Evolutionary conservation across 2,888 invertebrate species (phyloP), one percentile per base, ranked within the genome.

Genomic region (Parascotia fuliginaria): DNA sequence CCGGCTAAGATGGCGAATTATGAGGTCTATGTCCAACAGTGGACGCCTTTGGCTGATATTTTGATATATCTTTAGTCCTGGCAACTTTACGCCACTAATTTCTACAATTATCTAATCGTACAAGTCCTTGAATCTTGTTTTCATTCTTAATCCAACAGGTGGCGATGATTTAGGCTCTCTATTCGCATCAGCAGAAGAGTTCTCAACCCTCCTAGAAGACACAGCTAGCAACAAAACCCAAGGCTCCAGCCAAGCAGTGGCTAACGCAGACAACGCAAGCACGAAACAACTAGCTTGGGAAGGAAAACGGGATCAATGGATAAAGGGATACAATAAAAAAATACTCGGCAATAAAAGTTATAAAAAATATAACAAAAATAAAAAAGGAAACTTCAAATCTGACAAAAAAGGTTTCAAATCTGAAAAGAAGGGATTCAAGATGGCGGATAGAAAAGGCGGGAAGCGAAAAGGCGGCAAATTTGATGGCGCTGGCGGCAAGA

Each of bases 141-240:
- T 12, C 22, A 31, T 19, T 44, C 45, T 40, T 41, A 31, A 5
- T 19, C 52, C 37, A 11, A 33, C 77, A 91, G 91, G 91, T 11
- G 77, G 79, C 63, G 89, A 90, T 28, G 94, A 94, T 64, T 88
- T 94, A 34, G 92, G 93, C 32, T 94, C 94, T 0, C 75, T 96
- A 27, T 97, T 97, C 86, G 96, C 97, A 1, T 96, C 97, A 0
- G 97, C 97, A 0, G 97, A 97, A 81, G 95, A 98, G 85, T 98
- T 98, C 89, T 95, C 98, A 0, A 95, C 96, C 34, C 92, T 98
- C 65, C 87, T 98, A 42, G 98, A 98, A 83, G 96, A 97, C 52
- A 96, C 96, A 38, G 96, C 96, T 0, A 93, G 94, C 37, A 93
- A 94, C 2, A 94, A 94, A 70, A 93, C 93, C 15, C 92, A 92